Conservation (phyloP, 2,797 vertebrate species). For the Netta rufina region DNA sequence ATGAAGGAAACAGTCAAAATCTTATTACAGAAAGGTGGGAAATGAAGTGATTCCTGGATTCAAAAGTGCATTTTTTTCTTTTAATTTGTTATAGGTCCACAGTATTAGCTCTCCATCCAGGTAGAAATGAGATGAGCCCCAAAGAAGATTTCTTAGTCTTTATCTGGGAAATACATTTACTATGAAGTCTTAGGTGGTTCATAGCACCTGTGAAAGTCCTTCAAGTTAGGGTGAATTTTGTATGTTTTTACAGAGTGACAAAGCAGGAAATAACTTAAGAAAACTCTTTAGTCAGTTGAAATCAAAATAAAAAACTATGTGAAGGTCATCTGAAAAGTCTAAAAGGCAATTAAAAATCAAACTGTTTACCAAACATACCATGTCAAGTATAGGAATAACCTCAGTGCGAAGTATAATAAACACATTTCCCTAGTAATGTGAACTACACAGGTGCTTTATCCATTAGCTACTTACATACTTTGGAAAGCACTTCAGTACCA, state of each 20-base stretch:
- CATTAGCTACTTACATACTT: not conserved
- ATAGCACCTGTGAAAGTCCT: not conserved
- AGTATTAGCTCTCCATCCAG: not conserved
- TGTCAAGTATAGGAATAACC: not conserved
- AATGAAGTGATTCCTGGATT: not conserved
- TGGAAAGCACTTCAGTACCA: not conserved
- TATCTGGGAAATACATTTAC: not conserved
- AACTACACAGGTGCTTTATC: not conserved
- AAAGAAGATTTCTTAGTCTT: not conserved
- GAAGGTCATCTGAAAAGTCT: constrained; percentile 2
- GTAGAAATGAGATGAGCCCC: not conserved
- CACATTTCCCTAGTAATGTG: not conserved
- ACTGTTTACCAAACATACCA: constrained; percentile 6
- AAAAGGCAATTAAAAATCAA: constrained; percentile 16
- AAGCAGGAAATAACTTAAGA: constrained; percentile 21
- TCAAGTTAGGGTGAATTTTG: not conserved
- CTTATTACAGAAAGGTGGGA: not conserved
- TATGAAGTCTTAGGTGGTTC: not conserved
- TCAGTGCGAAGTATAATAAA: not conserved
- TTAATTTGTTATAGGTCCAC: not conserved
- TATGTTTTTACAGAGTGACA: not conserved
- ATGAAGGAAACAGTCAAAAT: not conserved
- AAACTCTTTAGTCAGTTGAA: constrained; percentile 1
- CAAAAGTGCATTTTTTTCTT: not conserved
- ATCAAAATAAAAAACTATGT: not conserved